Conservation (phyloP, 2,113 vertebrate species). For the Galeopterus variegatus region DNA sequence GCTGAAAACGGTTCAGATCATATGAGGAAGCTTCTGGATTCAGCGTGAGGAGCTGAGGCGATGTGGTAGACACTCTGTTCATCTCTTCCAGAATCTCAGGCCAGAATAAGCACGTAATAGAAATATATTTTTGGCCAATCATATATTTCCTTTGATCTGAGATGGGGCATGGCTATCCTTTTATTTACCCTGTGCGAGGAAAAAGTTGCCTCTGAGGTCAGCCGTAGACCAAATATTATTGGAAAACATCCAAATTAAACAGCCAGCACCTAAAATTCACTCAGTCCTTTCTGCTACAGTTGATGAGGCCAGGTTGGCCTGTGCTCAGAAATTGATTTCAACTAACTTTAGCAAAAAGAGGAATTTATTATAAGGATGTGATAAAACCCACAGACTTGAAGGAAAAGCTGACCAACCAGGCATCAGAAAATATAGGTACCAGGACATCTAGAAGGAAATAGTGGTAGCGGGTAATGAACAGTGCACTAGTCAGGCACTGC, state of each 20-base stretch:
- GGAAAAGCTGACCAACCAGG: neutral
- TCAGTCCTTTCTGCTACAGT: neutral
- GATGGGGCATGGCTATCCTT: too few relatives aligned
- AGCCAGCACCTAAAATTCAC: neutral
- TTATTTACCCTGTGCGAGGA: neutral
- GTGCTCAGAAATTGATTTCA: neutral
- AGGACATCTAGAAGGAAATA: neutral
- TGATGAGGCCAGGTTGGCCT: neutral
- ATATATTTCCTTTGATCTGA: neutral
- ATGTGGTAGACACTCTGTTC: neutral
- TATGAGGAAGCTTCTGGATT: neutral
- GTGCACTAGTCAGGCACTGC: neutral
- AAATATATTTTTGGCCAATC: neutral
- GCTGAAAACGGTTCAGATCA: rapidly evolving
- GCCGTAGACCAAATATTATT: neutral
- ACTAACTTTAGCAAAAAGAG: neutral
- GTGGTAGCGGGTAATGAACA: too few relatives aligned
- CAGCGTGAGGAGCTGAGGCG: neutral
- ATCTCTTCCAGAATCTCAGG: neutral
- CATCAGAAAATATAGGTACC: neutral
- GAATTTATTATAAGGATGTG: neutral
- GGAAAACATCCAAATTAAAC: neutral
- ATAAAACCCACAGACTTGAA: neutral
- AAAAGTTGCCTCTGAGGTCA: neutral
- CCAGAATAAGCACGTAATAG: neutral